phyloP scores from a whole-genome alignment of 2,113 vertebrate genomes.

The Theristicus caerulescens region DNA sequence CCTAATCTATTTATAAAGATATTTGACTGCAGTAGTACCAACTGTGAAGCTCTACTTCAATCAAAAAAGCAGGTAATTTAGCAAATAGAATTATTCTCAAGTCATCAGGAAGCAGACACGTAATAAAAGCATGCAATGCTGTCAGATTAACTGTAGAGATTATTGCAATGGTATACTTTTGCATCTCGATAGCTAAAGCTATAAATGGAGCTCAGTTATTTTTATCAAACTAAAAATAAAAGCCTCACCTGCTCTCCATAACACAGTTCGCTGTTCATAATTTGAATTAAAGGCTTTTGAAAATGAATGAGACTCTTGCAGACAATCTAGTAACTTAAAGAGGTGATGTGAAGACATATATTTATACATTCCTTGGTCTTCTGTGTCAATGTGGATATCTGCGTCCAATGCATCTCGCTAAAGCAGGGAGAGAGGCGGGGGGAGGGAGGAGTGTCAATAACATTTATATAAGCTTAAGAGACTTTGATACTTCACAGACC shows the following conservation, averaged over 20 bases:
- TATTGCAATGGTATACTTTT: background rate
- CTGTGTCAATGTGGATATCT: conserved; percentile 74
- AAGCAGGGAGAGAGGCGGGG: background rate
- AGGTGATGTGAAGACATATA: conserved; percentile 91
- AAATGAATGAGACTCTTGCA: conserved; percentile 94
- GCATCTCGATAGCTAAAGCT: background rate
- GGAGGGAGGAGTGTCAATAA: background rate
- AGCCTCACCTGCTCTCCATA: conserved; percentile 92
- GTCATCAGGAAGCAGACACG: background rate
- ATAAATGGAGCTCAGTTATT: background rate
- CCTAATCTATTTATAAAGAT: background rate
- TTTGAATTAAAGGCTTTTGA: conserved; percentile 98
- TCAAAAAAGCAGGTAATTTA: background rate
- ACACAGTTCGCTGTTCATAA: conserved; percentile 93
- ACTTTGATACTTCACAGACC: background rate
- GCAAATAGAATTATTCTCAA: background rate
- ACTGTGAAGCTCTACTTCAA: background rate
- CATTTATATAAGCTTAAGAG: background rate
- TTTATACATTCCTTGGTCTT: conserved; percentile 92
- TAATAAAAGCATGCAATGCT: background rate
- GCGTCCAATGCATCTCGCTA: conserved; percentile 87
- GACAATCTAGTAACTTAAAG: conserved; percentile 93
- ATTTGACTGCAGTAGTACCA: background rate
- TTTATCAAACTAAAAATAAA: background rate
- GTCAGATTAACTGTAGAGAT: background rate